Conservation (phyloP, 2,113 vertebrate species). For the Festucalex cinctus region DNA sequence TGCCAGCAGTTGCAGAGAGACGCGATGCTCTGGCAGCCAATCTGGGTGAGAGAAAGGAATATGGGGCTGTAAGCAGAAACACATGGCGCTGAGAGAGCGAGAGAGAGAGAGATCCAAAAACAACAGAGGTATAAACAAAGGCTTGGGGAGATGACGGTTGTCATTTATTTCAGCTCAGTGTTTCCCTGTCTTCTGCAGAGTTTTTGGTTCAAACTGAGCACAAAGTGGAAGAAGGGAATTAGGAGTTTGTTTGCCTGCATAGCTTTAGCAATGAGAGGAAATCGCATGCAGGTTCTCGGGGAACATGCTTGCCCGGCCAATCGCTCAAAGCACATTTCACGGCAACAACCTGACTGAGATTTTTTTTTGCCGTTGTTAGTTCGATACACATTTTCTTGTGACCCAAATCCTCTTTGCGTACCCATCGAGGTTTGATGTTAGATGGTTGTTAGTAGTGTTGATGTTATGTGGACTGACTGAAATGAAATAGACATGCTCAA, state of each 20-base stretch:
- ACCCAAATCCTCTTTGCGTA: conserved; percentile 39
- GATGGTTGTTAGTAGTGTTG: conserved; percentile 4
- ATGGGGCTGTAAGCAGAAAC: conserved; percentile 59
- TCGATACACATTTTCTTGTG: conserved; percentile 8
- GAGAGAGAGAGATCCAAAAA: conserved; percentile 46
- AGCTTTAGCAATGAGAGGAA: conserved; percentile 49
- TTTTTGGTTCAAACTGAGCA: conserved; percentile 9
- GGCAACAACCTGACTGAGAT: no score
- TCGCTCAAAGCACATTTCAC: no score
- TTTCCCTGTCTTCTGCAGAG: conserved; percentile 37
- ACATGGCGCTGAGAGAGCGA: conserved; percentile 59
- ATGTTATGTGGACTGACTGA: conserved; percentile 31
- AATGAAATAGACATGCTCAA: conserved; percentile 41
- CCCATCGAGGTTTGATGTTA: conserved; percentile 51
- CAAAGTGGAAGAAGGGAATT: conserved; percentile 9
- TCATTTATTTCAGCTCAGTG: conserved; percentile 47
- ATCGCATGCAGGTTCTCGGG: no score
- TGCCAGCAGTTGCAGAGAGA: conserved; percentile 31
- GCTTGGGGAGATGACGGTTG: conserved; percentile 52
- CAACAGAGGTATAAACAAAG: conserved; percentile 25
- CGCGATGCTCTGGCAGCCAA: conserved; percentile 40
- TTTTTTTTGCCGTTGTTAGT: no score
- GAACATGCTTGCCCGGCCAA: no score
- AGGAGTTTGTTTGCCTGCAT: conserved; percentile 11
- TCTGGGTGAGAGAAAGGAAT: conserved; percentile 41